These are phyloP conservation scores for Eutolmus rufibarbis DNA, from an alignment of 2,888 invertebrate genomes.

Conservation along the genomic window DNA sequence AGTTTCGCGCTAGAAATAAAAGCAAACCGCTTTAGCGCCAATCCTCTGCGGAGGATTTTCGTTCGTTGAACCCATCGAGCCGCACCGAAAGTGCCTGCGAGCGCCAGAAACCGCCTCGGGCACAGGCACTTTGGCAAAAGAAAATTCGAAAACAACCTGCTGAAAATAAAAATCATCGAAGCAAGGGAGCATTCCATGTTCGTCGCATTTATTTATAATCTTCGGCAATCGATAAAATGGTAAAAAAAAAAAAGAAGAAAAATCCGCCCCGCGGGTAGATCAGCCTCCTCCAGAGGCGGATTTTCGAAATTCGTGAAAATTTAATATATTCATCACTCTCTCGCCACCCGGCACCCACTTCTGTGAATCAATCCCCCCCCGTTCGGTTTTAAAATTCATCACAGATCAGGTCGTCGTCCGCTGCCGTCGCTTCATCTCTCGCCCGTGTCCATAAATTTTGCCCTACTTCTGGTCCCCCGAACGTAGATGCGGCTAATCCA, in stretches of 20 bases:
- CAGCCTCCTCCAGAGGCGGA: neutral
- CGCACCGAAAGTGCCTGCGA: neutral
- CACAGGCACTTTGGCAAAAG: neutral
- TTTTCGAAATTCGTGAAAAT: conserved; percentile 2
- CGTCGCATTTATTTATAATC: neutral
- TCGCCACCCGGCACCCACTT: neutral
- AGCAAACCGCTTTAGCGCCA: neutral
- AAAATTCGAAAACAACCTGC: neutral
- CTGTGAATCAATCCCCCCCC: neutral
- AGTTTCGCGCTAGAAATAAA: neutral
- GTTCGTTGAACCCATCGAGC: neutral
- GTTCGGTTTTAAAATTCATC: neutral
- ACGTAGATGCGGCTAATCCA: neutral
- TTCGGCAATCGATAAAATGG: neutral
- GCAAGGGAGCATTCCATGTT: neutral
- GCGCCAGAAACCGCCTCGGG: neutral
- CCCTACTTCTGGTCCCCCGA: neutral
- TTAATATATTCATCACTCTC: conserved; percentile 5
- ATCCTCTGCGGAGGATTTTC: neutral
- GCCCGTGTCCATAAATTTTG: neutral
- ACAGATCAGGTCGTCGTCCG: neutral
- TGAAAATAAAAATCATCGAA: neutral
- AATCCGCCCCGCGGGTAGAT: neutral
- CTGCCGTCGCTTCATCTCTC: neutral
- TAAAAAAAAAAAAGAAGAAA: neutral